Percentiles rank a stretch among this genome's conserved stretches.
Evolutionary conservation across 2,888 invertebrate species (phyloP).

Genomic region (Argyresthia albistria): DNA sequence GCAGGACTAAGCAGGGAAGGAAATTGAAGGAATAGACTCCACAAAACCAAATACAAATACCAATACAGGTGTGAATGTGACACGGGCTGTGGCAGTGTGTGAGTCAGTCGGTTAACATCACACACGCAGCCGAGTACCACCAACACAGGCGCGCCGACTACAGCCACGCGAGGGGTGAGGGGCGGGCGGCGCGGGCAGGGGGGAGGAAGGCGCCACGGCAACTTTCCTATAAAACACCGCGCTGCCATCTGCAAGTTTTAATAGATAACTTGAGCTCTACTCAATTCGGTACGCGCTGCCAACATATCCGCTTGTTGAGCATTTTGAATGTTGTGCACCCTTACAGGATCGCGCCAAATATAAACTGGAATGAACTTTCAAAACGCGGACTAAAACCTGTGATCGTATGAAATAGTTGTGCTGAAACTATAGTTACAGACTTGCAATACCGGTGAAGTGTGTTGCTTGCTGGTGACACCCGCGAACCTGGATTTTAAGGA

Average conservation of each 20-base stretch:
- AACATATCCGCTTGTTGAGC: slow-evolving; percentile 43
- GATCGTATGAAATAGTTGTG: slow-evolving; percentile 6
- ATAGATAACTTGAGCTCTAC: slow-evolving; percentile 66
- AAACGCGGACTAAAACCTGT: slow-evolving; percentile 19
- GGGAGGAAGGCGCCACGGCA: slow-evolving; percentile 29
- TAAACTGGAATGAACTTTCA: slow-evolving; percentile 29
- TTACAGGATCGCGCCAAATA: slow-evolving; percentile 40
- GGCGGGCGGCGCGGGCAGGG: slow-evolving; percentile 20
- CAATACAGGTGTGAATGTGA: neutral
- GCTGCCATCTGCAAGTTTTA: slow-evolving; percentile 71
- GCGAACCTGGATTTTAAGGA: slow-evolving; percentile 54
- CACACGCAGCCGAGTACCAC: slow-evolving; percentile 11
- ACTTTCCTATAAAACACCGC: slow-evolving; percentile 63
- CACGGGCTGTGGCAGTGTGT: neutral
- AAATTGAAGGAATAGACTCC: no score
- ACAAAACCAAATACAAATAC: neutral
- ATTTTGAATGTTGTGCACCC: slow-evolving; percentile 48
- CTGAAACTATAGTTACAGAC: slow-evolving; percentile 14
- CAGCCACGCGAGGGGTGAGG: slow-evolving; percentile 16
- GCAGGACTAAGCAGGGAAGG: no score
- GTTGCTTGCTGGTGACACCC: slow-evolving; percentile 33
- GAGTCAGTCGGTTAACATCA: slow-evolving; percentile 7
- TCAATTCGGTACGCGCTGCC: slow-evolving; percentile 55
- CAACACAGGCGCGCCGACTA: slow-evolving; percentile 5
- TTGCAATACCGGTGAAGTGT: slow-evolving; percentile 31